Conservation (phyloP, 2,888 invertebrate genomes). For the Coleophora flavipennella region DNA sequence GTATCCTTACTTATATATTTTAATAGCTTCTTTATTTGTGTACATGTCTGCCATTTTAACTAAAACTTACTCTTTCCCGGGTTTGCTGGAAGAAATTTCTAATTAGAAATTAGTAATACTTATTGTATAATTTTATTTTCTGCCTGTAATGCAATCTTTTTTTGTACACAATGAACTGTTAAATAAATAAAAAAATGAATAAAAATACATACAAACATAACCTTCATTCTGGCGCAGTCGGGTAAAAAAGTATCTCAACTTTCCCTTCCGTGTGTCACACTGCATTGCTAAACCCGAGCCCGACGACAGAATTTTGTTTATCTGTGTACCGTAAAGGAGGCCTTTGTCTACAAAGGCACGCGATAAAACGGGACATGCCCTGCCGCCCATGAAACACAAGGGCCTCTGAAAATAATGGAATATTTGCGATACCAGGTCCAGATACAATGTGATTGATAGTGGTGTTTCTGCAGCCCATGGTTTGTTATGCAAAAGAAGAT, state of each 20-base stretch:
- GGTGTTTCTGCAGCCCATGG: slow-evolving; percentile 18
- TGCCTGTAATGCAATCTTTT: too few species aligned
- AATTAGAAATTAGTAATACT: too few species aligned
- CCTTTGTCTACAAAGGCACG: slow-evolving; percentile 51
- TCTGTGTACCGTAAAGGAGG: slow-evolving; percentile 38
- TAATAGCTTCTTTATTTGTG: too few species aligned
- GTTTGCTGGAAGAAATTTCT: too few species aligned
- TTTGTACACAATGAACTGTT: too few species aligned
- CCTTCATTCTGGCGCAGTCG: too few species aligned
- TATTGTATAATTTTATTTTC: too few species aligned
- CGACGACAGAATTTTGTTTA: slow-evolving; percentile 45
- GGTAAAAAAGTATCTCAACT: neutral
- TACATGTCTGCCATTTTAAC: too few species aligned
- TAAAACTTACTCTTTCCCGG: too few species aligned
- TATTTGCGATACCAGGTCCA: slow-evolving; percentile 26
- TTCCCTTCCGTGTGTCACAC: slow-evolving; percentile 18
- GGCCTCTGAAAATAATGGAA: slow-evolving; percentile 24
- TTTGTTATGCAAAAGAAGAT: slow-evolving; percentile 17
- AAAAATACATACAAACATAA: too few species aligned
- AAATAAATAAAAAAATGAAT: too few species aligned
- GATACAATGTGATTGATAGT: slow-evolving; percentile 25
- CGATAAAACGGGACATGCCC: slow-evolving; percentile 39
- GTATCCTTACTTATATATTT: too few species aligned
- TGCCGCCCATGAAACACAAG: slow-evolving; percentile 22
- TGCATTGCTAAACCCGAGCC: slow-evolving; percentile 31